Evolutionary conservation across 2,888 invertebrate species (phyloP), one percentile per base, ranked within the genome.

Genomic region (Tachina lurida): DNA sequence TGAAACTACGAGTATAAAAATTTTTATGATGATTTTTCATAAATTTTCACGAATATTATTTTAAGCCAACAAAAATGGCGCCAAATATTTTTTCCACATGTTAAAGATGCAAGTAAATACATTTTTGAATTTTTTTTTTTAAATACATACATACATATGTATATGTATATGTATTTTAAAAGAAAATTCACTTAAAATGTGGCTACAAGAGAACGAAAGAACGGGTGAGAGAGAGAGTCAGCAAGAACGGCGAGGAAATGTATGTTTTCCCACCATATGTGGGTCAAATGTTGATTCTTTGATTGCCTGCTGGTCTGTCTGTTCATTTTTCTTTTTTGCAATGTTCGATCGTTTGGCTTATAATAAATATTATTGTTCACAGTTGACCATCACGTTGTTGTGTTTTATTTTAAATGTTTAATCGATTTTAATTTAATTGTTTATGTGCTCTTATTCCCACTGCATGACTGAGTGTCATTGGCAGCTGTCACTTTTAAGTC

Each of bases 401-500:
- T 82, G 15, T 19, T 12, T 60, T 31, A 31, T 49, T 43, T 31
- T 19, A 67, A 73, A 52, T 67, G 22, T 65, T 84, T 80, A 86
- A 84, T 84, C 80, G 83, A 80, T 84, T 83, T 84, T 77, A 76
- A 80, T 80, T 84, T 81, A 81, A 84, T 81, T 74, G 86, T 84
- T 80, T 77, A 68, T 63, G 47, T 70, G 71, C 49, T 85, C 43
- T 58, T 80, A 71, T 52, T 10, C 13, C 60, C 47, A 47, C 43
- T 60, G 47, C 52, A 19, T 54, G 41, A 9, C 41, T 60, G 67
- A 49, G 17, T 81, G 81, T 67, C 81, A 70, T 31, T 81, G 81
- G 67, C 75, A 81, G 75, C 74, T 81, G 81, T 81, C 81, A 81
- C 45, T 75, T 81, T 54, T 62, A n/a, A 31, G 54, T 19, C 41